phyloP scores from a whole-genome alignment of 2,888 invertebrate species.

The Diogma glabrata region DNA sequence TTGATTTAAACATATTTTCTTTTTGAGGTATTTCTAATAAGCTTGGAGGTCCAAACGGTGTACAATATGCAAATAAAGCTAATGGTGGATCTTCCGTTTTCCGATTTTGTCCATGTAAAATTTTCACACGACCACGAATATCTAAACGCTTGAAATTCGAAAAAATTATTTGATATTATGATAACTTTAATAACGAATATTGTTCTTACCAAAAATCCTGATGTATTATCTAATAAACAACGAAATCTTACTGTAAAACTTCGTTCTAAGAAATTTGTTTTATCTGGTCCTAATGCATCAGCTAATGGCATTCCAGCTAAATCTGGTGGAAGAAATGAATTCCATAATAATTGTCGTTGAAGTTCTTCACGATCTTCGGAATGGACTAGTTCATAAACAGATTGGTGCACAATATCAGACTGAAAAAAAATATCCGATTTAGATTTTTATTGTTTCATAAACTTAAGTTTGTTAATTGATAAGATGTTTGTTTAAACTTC shows the following conservation, averaged over 20 bases:
- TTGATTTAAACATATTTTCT: slow-evolving; percentile 99
- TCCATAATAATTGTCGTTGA: slow-evolving; percentile 89
- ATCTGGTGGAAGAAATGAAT: slow-evolving; percentile 68
- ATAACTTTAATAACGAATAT: not conserved
- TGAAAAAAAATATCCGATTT: no score
- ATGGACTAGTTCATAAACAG: slow-evolving; percentile 97
- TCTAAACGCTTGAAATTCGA: slow-evolving; percentile 66
- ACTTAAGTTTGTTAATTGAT: no score
- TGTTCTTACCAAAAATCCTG: slow-evolving; percentile 66
- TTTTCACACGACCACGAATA: slow-evolving; percentile 91
- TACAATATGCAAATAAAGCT: slow-evolving; percentile 94
- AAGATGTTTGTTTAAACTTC: no score
- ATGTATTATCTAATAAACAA: slow-evolving; percentile 97
- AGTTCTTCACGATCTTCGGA: slow-evolving; percentile 98
- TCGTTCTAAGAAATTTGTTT: slow-evolving; percentile 81
- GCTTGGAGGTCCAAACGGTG: slow-evolving; percentile 97
- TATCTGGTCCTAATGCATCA: slow-evolving; percentile 80
- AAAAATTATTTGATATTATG: slow-evolving; percentile 11
- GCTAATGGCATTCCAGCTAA: slow-evolving; percentile 57
- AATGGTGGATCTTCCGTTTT: slow-evolving; percentile 89
- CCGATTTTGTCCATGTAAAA: slow-evolving; percentile 91
- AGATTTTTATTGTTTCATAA: no score
- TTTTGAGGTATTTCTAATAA: slow-evolving; percentile 94
- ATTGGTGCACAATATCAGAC: slow-evolving; percentile 99
- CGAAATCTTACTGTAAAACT: slow-evolving; percentile 98